phyloP scores from a whole-genome alignment of 92 coral and sea anemone genomes.

The Actinostola sp. region DNA sequence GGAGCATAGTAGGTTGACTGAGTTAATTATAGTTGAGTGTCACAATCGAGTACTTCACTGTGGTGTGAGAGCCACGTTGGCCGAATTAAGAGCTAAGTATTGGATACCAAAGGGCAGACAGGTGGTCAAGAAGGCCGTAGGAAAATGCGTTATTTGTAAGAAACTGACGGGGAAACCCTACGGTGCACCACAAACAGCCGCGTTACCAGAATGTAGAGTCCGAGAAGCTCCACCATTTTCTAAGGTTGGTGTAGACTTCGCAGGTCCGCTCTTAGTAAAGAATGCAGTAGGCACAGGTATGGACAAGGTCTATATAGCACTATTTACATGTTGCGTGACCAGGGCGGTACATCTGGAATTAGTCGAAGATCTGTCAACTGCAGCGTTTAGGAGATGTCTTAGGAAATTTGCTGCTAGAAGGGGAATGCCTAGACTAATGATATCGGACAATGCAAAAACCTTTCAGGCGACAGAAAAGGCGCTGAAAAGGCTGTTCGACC shows the following conservation, averaged over 20 bases:
- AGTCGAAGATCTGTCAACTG: neutral
- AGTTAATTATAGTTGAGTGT: slow-evolving; percentile 23
- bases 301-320: neutral
- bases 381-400: neutral
- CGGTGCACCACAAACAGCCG: slow-evolving; percentile 32
- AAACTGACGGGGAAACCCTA: slow-evolving; percentile 13
- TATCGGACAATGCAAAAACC: slow-evolving; percentile 16
- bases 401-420: neutral
- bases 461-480: neutral
- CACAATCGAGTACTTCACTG: slow-evolving; percentile 41
- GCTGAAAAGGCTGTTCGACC: neutral
- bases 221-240: slow-evolving; percentile 26
- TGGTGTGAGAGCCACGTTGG: slow-evolving; percentile 52
- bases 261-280: slow-evolving; percentile 51
- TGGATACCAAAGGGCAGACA: slow-evolving; percentile 63
- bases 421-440: slow-evolving; percentile 1
- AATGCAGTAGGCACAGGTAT: neutral
- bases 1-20: slow-evolving; percentile 31
- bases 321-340: neutral
- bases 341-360: slow-evolving; percentile 4
- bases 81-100: slow-evolving; percentile 41
- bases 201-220: slow-evolving; percentile 36
- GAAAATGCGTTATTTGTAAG: slow-evolving; percentile 35
- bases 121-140: slow-evolving; percentile 28
- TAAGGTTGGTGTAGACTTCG: slow-evolving; percentile 48